Base-by-base conservation (phyloP, 2,888 invertebrate genomes). In the Eulithis testata region DNA sequence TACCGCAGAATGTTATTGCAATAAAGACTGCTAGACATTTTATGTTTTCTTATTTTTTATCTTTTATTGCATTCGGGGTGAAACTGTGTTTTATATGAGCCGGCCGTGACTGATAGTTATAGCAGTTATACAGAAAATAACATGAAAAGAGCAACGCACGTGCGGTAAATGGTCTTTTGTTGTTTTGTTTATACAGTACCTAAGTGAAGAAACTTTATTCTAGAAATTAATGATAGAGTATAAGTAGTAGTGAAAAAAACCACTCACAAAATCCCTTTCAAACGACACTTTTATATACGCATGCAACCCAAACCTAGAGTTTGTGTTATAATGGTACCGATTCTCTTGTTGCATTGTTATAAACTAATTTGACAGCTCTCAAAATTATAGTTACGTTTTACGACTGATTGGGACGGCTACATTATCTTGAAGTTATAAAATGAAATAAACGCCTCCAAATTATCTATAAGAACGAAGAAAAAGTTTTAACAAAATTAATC, bases 401-500 rank as follows among this genome's bases (percentile, higher is more conserved):
- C n/a, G n/a, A n/a, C n/a, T n/a, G n/a, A n/a, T n/a, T n/a, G 21
- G 21, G 2, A 21, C 21, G 21, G 21, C 21, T 21, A 21, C 2
- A 21, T 21, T 21, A 21, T 2, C 2, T 21, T 21, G 2, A 1
- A 21, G 21, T 21, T 21, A 21, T 21, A 40, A 40, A 40, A 40
- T 6, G 2, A 9, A 40, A 40, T 40, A 40, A 40, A 40, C 9
- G 52, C 51, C 62, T 62, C 60, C 55, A 65, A 63, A 61, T 49
- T 31, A 31, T 6, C 3, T 31, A 31, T 40, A 71, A 75, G 76
- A 73, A 86, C 81, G 81, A 79, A 74, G 75, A 76, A 83, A 88
- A 87, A 88, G 86, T 87, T 88, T 90, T 89, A 90, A 81, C 86
- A 70, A 87, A 91, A 92, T 93, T 89, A 91, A 89, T 88, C 91